These are phyloP conservation scores for Tympanoctomys barrerae DNA, from an alignment of 2,797 vertebrate species.

Conservation along the genomic window DNA sequence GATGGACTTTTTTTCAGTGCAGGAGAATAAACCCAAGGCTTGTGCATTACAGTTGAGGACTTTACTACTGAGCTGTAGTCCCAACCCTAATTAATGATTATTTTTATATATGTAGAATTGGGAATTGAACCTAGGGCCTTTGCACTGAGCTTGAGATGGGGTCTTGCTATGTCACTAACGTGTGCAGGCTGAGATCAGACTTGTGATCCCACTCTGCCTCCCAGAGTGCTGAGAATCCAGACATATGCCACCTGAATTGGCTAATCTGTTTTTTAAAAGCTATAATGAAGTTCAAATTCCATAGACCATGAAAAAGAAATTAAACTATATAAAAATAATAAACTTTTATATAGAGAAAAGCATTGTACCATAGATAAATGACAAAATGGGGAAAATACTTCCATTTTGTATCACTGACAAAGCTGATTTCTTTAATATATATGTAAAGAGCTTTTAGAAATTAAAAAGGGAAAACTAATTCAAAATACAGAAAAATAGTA, in stretches of 20 bases:
- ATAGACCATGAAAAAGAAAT: conserved; percentile 7
- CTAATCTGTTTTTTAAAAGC: neutral
- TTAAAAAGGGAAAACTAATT: neutral
- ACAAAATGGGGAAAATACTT: conserved; percentile 18
- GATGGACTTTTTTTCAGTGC: neutral
- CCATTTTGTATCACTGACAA: neutral
- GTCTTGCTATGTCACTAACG: neutral
- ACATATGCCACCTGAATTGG: neutral
- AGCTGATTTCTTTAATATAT: conserved; percentile 4
- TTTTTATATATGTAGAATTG: neutral
- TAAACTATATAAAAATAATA: conserved; percentile 14
- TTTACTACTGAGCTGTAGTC: neutral
- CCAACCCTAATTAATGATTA: neutral
- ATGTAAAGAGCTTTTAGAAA: neutral
- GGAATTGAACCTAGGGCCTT: neutral
- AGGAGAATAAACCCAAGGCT: neutral
- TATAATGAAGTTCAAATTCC: conserved; percentile 16
- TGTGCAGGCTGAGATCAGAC: neutral
- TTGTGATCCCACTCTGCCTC: neutral
- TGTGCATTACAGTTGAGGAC: too few species aligned
- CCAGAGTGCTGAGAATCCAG: neutral
- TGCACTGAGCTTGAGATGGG: neutral
- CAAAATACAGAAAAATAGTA: neutral
- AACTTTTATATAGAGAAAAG: neutral
- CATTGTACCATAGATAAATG: neutral